phyloP scores from a whole-genome alignment of 2,888 invertebrate species.

The Helobdella robusta region DNA sequence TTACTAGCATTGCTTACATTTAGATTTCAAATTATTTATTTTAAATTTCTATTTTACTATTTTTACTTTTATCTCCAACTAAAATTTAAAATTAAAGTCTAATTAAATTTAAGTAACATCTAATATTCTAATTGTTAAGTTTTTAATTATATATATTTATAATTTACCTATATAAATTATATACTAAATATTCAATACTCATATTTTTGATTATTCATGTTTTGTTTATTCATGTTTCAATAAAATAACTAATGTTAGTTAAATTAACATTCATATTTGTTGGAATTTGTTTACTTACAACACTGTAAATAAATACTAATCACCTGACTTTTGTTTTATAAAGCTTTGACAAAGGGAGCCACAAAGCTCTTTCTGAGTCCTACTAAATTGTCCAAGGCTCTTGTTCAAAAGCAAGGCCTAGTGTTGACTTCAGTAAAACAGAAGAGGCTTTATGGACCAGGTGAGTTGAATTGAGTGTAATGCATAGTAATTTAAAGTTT shows the following conservation, averaged over 20 bases:
- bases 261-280: background rate
- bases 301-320: no score
- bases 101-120: no score
- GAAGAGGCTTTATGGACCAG: slow-evolving; percentile 32
- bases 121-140: no score
- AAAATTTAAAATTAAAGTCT: no score
- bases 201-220: background rate
- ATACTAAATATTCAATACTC: background rate
- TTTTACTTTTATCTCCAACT: no score
- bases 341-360: background rate
- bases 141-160: no score
- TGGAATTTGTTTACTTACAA: no score
- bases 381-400: slow-evolving; percentile 31
- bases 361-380: background rate
- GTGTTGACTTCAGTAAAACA: slow-evolving; percentile 26
- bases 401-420: slow-evolving; percentile 29
- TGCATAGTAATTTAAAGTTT: background rate
- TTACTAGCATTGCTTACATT: no score
- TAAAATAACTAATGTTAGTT: background rate
- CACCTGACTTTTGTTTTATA: background rate
- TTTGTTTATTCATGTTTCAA: background rate
- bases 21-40: no score
- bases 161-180: background rate
- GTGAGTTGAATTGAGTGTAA: slow-evolving; percentile 13
- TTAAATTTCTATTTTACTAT: no score